Percentiles rank a stretch among this genome's conserved stretches.
Evolutionary conservation across 30 jellyfish, hydroid and myxozoan species (phyloP).

Genomic region (Pelagia noctiluca): DNA sequence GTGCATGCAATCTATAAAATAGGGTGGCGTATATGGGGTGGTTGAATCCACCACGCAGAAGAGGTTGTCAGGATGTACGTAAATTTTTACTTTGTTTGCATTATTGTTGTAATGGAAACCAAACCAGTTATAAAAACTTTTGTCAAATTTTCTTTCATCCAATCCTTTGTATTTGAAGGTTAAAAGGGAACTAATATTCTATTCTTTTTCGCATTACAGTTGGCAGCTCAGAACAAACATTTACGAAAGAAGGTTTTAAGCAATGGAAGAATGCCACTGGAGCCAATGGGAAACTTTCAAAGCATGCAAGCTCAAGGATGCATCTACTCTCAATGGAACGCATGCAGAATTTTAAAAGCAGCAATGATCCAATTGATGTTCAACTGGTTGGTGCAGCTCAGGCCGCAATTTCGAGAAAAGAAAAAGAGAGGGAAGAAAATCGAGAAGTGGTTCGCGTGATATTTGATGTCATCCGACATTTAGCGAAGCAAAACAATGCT

Average conservation of each 20-base stretch:
- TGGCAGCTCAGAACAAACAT: constrained; percentile 48
- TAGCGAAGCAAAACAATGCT: constrained; percentile 73
- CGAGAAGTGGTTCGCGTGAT: constrained; percentile 24
- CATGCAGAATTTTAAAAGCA: constrained; percentile 37
- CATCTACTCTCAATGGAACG: constrained; percentile 61
- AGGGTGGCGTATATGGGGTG: neutral
- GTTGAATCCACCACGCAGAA: neutral
- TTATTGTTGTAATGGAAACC: neutral
- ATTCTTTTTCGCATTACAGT: constrained; percentile 22
- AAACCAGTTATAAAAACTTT: neutral
- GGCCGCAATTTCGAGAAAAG: constrained; percentile 33
- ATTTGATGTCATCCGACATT: constrained; percentile 56
- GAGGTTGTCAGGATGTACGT: neutral
- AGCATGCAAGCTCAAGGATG: constrained; percentile 50
- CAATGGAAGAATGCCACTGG: constrained; percentile 54
- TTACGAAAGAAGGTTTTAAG: constrained; percentile 39
- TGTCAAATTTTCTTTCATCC: neutral
- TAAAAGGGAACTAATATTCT: neutral
- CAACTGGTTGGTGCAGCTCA: constrained; percentile 63
- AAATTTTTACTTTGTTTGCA: neutral
- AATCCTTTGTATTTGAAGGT: neutral
- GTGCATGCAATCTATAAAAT: no score
- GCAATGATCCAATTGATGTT: constrained; percentile 35
- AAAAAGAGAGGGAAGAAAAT: constrained; percentile 53
- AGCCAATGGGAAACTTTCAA: constrained; percentile 30